These are phyloP conservation scores for Magallana ariakensis DNA, from an alignment of 1,140 invertebrate genomes.

Conservation along the genomic window DNA sequence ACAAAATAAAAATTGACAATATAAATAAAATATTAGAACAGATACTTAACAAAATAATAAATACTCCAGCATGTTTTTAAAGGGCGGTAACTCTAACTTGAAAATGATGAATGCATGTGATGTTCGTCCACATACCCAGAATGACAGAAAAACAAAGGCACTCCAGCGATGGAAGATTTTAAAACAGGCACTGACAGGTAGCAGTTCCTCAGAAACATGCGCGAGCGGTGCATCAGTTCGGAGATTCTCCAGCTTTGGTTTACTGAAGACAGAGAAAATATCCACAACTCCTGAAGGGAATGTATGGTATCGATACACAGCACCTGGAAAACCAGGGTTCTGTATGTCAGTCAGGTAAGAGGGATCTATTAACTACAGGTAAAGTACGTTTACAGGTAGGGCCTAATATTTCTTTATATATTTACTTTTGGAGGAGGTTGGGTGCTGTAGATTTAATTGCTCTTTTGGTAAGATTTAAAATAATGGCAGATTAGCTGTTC, in stretches of 20 bases:
- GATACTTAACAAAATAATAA: background rate
- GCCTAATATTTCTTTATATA: too few species aligned
- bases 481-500: too few species aligned
- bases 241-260: slow-evolving; percentile 64
- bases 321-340: background rate
- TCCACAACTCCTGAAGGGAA: slow-evolving; percentile 4
- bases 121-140: background rate
- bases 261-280: slow-evolving; percentile 57
- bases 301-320: slow-evolving; percentile 63
- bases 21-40: too few species aligned
- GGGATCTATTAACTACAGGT: background rate
- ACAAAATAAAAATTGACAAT: too few species aligned
- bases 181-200: slow-evolving; percentile 54
- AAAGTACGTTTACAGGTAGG: too few species aligned
- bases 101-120: background rate
- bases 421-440: too few species aligned
- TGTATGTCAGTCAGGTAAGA: background rate
- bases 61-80: background rate
- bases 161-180: slow-evolving; percentile 44
- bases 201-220: slow-evolving; percentile 53
- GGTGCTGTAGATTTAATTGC: too few species aligned
- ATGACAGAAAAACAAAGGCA: slow-evolving; percentile 28
- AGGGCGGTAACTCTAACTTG: background rate
- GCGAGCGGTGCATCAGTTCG: slow-evolving; percentile 65
- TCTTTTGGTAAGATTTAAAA: too few species aligned